Evolutionary conservation across 2,888 invertebrate genomes (phyloP).

Genomic region (Dryomyza anilis): DNA sequence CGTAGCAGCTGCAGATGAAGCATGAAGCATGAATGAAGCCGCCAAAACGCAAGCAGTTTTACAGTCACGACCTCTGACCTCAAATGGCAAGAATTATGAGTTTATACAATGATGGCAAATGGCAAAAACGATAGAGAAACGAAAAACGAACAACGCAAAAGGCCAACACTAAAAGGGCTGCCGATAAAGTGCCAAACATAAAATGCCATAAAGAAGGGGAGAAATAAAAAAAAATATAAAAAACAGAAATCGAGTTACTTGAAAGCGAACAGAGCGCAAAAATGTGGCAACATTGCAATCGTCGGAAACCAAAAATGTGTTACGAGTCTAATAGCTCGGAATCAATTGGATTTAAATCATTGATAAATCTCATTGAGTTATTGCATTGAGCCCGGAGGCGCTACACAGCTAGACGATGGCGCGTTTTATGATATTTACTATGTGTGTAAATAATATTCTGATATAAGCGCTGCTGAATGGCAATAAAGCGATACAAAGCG

Average conservation of each 20-base stretch:
- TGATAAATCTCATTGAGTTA: slow-evolving; percentile 13
- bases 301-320: slow-evolving; percentile 19
- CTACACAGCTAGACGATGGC: neutral
- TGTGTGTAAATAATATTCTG: neutral
- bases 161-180: too few species aligned
- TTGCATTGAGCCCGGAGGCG: neutral
- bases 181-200: too few species aligned
- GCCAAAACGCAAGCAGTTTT: neutral
- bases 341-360: slow-evolving; percentile 25
- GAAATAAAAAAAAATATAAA: too few species aligned
- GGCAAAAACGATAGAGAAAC: too few species aligned
- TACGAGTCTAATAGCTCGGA: slow-evolving; percentile 1
- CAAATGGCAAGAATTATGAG: slow-evolving; percentile 7
- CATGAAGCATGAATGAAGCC: neutral
- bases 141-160: too few species aligned
- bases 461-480: neutral
- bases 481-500: neutral
- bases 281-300: neutral
- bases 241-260: too few species aligned
- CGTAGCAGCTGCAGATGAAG: neutral
- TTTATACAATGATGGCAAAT: neutral
- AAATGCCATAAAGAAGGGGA: neutral
- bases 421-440: neutral
- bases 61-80: neutral
- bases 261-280: neutral